A percentile compares a stretch with the other conserved stretches of the same genome.
Evolutionary conservation across 2,797 vertebrate species (phyloP).

Genomic region (Danio choprae): DNA sequence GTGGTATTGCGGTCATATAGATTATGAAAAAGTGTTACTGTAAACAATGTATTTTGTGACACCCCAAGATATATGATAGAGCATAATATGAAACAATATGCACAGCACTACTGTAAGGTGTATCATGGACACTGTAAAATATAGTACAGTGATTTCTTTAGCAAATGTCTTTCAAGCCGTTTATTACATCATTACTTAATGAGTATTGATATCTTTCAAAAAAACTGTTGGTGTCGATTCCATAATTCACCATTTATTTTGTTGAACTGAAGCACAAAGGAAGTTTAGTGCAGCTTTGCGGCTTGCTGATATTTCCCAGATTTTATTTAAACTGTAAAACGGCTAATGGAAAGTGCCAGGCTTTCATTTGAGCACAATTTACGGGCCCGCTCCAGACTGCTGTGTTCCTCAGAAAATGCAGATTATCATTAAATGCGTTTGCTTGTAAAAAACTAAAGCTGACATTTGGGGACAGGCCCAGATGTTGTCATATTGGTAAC

Average conservation of each 20-base stretch:
- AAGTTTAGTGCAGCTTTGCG: conserved; percentile 36
- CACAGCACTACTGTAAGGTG: no score
- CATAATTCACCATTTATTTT: conserved; percentile 30
- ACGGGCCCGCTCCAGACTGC: conserved; percentile 37
- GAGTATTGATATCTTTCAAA: background rate
- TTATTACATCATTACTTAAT: no score
- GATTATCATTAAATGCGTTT: conserved; percentile 52
- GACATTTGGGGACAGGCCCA: conserved; percentile 53
- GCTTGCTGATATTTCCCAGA: conserved; percentile 55
- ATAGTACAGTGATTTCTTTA: background rate
- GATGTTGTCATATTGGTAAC: conserved; percentile 49
- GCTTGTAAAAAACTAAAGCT: conserved; percentile 57
- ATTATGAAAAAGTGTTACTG: no score
- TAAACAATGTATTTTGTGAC: no score
- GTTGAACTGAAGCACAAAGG: conserved; percentile 39
- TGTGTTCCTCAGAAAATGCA: conserved; percentile 44
- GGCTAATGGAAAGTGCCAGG: conserved; percentile 54
- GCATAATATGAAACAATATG: no score
- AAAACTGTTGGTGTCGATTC: background rate
- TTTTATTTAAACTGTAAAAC: conserved; percentile 62
- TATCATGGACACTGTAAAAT: background rate
- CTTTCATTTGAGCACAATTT: conserved; percentile 58
- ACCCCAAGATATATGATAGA: no score
- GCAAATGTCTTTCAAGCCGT: background rate
- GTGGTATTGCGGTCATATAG: no score